Percentiles rank a stretch among this genome's conserved stretches.
These are phyloP conservation scores for Megaceryle alcyon DNA, from an alignment of 2,797 vertebrate genomes.

Conservation along the genomic window DNA sequence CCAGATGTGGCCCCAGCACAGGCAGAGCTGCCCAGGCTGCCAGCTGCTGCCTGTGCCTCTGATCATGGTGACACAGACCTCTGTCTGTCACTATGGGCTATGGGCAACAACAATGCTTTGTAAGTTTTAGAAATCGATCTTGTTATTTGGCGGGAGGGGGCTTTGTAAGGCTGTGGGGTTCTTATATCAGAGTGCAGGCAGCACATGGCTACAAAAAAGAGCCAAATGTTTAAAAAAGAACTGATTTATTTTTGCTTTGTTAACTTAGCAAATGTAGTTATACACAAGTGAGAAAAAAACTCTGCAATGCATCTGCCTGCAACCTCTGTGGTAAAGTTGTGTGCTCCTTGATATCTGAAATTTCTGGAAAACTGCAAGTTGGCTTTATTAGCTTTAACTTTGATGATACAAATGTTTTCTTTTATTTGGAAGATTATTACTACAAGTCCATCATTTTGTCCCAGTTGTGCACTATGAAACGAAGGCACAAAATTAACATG, in stretches of 20 bases:
- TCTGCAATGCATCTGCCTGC: not conserved
- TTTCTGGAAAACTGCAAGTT: not conserved
- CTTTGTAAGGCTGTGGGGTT: not conserved
- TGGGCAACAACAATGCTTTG: accelerated
- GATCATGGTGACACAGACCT: not conserved
- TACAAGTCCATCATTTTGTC: not conserved
- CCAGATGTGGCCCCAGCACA: not conserved
- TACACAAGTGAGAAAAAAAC: not conserved
- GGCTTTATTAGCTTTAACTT: not conserved
- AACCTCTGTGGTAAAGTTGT: not conserved
- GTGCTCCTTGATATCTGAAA: not conserved
- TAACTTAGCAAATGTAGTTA: not conserved
- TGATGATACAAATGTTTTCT: not conserved
- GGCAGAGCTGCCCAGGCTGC: not conserved
- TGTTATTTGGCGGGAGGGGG: not conserved
- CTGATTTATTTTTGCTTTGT: not conserved
- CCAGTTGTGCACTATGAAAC: not conserved
- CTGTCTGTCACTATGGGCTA: not conserved
- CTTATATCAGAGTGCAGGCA: not conserved
- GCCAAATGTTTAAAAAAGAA: not conserved
- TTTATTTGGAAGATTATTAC: not conserved
- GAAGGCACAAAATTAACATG: not conserved
- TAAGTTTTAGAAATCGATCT: not conserved
- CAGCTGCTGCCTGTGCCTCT: not conserved
- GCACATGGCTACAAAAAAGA: not conserved